Evolutionary conservation across 2,113 vertebrate species (phyloP), one percentile per base, ranked within the genome.

Genomic region (Thunnus maccoyii): DNA sequence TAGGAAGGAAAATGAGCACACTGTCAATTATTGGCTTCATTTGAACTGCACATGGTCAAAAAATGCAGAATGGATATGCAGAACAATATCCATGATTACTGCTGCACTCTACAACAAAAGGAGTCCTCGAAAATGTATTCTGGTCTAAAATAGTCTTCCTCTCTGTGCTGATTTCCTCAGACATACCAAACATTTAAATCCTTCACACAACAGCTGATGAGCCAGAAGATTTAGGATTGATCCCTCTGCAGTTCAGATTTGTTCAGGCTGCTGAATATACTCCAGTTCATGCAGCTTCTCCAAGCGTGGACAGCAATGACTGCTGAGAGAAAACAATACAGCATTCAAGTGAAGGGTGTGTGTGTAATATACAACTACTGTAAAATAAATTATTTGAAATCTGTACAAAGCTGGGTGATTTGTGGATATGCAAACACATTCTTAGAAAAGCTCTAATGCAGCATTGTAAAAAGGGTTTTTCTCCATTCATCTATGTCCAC

Each of bases 51-150:
- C 58, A 60, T 55, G 60, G 22, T 1, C 27, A n/a, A 32, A 18
- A 41, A 70, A 64, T 82, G 25, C 25, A 22, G 22, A 22, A 22
- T 22, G 22, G 22, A 22, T 22, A 64, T 82, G 25, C 25, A 54
- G 12, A 63, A 4, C 46, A 55, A 25, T 46, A 44, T 72, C 5
- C 6, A 27, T 30, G 1, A 47, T 63, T 56, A 12, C 18, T 52
- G 6, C 20, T 3, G n/a, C 11, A 20, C 44, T 10, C 18, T 47
- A 27, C 48, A 47, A 52, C 12, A 22, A 32, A n/a, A 3, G 6
- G 50, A 46, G 6, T 55, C 4, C 9, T 27, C 9, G 12, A 7
- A 52, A 22, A 36, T 56, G 8, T 55, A 36, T 65, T 58, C 12
- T 18, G 22, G 4, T 66, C 9, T 4, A 63, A 9, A 48, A 55